These are phyloP conservation scores for Xenopus borealis DNA, from an alignment of 2,113 vertebrate genomes.

Conservation along the genomic window DNA sequence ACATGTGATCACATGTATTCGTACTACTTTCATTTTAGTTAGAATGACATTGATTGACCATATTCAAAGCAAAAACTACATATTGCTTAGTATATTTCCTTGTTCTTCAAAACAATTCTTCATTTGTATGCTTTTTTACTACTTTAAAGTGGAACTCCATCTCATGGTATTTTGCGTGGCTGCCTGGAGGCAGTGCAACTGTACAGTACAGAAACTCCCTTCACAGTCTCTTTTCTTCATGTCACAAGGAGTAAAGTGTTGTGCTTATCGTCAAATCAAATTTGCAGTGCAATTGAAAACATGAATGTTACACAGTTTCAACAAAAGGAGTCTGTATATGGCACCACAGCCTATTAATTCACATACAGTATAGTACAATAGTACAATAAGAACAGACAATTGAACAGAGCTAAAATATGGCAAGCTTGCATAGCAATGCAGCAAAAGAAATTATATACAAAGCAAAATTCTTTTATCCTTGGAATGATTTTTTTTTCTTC, in stretches of 20 bases:
- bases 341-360: constrained; percentile 96
- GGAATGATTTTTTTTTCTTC: constrained; percentile 63
- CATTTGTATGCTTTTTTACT: constrained; percentile 54
- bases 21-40: constrained; percentile 35
- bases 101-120: constrained; percentile 57
- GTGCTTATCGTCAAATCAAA: constrained; percentile 99
- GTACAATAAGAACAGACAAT: constrained; percentile 86
- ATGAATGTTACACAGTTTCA: constrained; percentile 93
- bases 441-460: constrained; percentile 98
- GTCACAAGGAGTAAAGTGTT: constrained; percentile 97
- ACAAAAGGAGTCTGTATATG: constrained; percentile 83
- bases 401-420: constrained; percentile 83
- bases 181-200: constrained; percentile 64
- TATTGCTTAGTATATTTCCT: constrained; percentile 58
- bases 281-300: constrained; percentile 98
- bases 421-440: constrained; percentile 99
- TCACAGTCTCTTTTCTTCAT: constrained; percentile 90
- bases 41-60: constrained; percentile 44
- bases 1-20: constrained; percentile 43
- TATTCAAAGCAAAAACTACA: constrained; percentile 56
- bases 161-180: constrained; percentile 56
- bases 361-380: constrained; percentile 99
- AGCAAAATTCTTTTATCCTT: constrained; percentile 75
- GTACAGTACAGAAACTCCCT: constrained; percentile 92
- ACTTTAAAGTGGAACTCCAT: constrained; percentile 63